Conservation (phyloP, 2,888 invertebrate species). For the Eupithecia abbreviata region DNA sequence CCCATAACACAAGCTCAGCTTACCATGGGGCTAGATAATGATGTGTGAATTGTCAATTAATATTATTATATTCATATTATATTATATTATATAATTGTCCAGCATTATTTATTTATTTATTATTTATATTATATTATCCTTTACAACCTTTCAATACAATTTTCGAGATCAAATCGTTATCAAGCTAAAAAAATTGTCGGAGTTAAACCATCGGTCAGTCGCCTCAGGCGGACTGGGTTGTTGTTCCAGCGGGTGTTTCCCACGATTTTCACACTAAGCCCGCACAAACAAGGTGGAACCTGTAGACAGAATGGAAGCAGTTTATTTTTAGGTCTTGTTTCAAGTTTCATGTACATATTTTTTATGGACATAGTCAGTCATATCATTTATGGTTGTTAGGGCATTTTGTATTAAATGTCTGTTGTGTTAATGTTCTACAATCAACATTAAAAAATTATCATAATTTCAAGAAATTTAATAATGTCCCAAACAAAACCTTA, state of each 20-base stretch:
- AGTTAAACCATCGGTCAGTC: constrained; percentile 13
- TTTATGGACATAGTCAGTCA: too few species aligned
- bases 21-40: too few species aligned
- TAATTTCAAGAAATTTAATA: too few species aligned
- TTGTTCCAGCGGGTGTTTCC: constrained; percentile 20
- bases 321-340: neutral
- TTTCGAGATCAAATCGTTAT: neutral
- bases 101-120: too few species aligned
- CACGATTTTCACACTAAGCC: constrained; percentile 19
- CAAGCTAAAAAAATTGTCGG: neutral
- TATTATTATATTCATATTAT: too few species aligned
- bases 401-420: neutral
- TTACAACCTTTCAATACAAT: neutral
- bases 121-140: too few species aligned
- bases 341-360: neutral
- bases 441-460: too few species aligned
- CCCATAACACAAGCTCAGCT: too few species aligned
- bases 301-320: constrained; percentile 9
- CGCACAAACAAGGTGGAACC: constrained; percentile 10
- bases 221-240: neutral
- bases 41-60: too few species aligned
- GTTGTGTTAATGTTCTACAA: too few species aligned
- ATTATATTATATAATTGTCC: too few species aligned
- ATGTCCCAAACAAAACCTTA: too few species aligned
- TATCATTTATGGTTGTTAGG: neutral